Evolutionary conservation across 2,797 vertebrate species (phyloP).

Genomic region (Enteromius trimaculatus): DNA sequence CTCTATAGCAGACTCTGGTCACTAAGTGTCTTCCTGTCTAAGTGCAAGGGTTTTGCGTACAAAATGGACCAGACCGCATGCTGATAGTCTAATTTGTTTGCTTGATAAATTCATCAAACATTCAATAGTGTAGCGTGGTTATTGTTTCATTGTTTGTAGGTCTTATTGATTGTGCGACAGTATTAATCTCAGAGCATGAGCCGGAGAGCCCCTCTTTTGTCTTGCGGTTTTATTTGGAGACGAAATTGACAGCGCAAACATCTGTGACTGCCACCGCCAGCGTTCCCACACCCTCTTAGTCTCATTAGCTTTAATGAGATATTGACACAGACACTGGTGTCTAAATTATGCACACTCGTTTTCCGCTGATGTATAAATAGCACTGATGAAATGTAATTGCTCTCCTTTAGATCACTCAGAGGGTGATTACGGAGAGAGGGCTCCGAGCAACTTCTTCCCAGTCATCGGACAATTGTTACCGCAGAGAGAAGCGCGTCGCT

Average conservation of each 20-base stretch:
- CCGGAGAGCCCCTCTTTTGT: slow-evolving; percentile 44
- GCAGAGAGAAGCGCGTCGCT: neutral
- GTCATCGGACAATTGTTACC: slow-evolving; percentile 18
- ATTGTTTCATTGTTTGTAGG: slow-evolving; percentile 10
- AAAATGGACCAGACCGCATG: neutral
- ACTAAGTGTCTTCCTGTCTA: neutral
- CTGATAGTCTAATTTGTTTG: neutral
- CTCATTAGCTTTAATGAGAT: slow-evolving; percentile 68
- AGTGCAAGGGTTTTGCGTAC: neutral
- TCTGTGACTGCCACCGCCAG: slow-evolving; percentile 58
- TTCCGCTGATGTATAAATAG: slow-evolving; percentile 64
- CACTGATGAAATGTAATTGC: slow-evolving; percentile 63
- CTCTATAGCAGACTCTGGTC: neutral
- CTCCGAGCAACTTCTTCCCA: slow-evolving; percentile 18
- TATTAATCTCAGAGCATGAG: slow-evolving; percentile 10
- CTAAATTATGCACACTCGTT: slow-evolving; percentile 63
- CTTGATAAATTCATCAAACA: neutral
- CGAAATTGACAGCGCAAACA: slow-evolving; percentile 60
- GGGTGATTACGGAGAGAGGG: slow-evolving; percentile 51
- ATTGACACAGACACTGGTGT: slow-evolving; percentile 68
- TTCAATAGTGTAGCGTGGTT: neutral
- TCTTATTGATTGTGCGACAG: slow-evolving; percentile 22
- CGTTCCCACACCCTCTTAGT: slow-evolving; percentile 59
- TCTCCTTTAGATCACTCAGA: slow-evolving; percentile 57
- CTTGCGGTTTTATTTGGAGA: slow-evolving; percentile 54